Evolutionary conservation across 2,113 vertebrate genomes (phyloP).

Genomic region (Megaceryle maxima): DNA sequence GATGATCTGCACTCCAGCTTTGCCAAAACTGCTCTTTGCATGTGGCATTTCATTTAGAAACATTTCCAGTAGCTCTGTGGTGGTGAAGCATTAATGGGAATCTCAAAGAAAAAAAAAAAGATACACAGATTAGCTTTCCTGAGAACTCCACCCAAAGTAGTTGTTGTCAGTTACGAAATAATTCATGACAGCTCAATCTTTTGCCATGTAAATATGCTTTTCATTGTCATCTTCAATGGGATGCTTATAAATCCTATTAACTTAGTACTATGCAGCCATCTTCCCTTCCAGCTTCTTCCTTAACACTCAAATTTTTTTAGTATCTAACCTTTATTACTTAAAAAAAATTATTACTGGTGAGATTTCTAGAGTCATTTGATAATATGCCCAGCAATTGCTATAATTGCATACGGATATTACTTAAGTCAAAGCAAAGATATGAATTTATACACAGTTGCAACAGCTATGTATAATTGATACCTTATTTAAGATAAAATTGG

Average conservation of each 20-base stretch:
- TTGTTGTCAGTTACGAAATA: neutral
- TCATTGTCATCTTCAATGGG: neutral
- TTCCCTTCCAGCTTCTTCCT: neutral
- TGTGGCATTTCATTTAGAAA: neutral
- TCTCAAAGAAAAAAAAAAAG: neutral
- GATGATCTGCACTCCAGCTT: fast-evolving
- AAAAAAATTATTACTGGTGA: neutral
- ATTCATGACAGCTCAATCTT: neutral
- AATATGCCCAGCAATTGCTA: neutral
- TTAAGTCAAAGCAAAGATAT: neutral
- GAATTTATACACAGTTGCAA: neutral
- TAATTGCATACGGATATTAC: neutral
- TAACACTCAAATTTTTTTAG: neutral
- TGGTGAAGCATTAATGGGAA: neutral
- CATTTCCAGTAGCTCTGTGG: neutral
- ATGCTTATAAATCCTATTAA: neutral
- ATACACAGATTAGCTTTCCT: neutral
- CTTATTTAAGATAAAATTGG: neutral
- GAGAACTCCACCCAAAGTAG: neutral
- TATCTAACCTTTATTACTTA: neutral
- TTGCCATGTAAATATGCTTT: neutral
- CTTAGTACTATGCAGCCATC: neutral
- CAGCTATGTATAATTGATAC: neutral
- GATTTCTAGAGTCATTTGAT: neutral
- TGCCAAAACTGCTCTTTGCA: fast-evolving